A percentile compares a stretch with the other conserved stretches of the same genome.
Conservation (phyloP, 2,113 vertebrate species). For the Nannobrachium achirus region DNA sequence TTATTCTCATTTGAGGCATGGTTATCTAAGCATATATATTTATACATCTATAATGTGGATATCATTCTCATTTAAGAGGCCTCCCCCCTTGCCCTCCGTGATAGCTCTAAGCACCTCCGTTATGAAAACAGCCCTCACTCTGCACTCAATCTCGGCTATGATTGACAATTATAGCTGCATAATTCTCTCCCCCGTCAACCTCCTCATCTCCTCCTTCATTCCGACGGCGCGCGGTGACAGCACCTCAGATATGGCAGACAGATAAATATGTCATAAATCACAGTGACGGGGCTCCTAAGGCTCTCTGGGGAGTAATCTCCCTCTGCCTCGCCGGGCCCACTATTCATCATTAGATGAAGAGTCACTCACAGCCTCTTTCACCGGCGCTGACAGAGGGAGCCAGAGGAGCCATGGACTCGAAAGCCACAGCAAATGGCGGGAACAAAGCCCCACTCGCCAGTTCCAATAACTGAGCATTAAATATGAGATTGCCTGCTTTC, state of each 20-base stretch:
- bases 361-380: constrained; percentile 74
- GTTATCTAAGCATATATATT: constrained; percentile 10
- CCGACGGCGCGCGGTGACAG: constrained; percentile 82
- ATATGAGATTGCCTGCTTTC: constrained; percentile 50
- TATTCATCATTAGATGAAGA: constrained; percentile 87
- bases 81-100: constrained; percentile 77
- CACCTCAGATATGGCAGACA: constrained; percentile 86
- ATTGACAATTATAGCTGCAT: constrained; percentile 94
- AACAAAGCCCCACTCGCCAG: constrained; percentile 77
- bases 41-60: constrained; percentile 82
- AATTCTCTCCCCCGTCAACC: constrained; percentile 87
- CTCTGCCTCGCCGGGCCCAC: constrained; percentile 82
- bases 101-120: constrained; percentile 87
- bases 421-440: constrained; percentile 66
- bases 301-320: constrained; percentile 87
- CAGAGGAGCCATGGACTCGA: constrained; percentile 71
- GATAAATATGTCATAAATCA: constrained; percentile 95
- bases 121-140: constrained; percentile 86
- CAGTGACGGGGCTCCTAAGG: constrained; percentile 79
- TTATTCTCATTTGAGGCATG: constrained; percentile 82
- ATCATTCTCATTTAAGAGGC: constrained; percentile 86
- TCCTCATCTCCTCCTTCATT: constrained; percentile 81
- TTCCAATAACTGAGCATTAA: constrained; percentile 79
- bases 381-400: constrained; percentile 80
- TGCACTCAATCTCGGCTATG: constrained; percentile 85